phyloP scores from a whole-genome alignment of 2,797 vertebrate species.

The Siniperca undulata region DNA sequence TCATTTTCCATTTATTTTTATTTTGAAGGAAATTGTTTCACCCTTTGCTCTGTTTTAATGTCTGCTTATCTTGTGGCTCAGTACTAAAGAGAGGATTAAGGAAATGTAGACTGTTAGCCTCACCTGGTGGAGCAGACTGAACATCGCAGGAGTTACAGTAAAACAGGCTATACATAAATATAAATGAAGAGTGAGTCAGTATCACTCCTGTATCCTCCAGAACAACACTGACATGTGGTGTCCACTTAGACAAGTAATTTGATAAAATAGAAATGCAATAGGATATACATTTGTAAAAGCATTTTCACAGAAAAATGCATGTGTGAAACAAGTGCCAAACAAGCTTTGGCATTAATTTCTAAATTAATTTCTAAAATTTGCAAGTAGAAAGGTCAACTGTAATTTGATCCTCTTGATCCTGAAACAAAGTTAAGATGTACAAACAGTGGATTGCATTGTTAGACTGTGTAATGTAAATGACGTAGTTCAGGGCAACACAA shows the following conservation, averaged over 20 bases:
- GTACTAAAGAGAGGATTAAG: background rate
- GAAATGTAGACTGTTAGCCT: conserved; percentile 61
- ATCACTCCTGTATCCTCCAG: background rate
- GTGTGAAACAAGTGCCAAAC: background rate
- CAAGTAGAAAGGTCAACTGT: conserved; percentile 53
- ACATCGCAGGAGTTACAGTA: conserved; percentile 55
- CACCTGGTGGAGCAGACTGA: conserved; percentile 72
- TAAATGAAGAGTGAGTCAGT: background rate
- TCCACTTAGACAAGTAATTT: background rate
- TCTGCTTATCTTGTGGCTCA: background rate
- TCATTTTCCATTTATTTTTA: background rate
- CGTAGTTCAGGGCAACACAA: background rate
- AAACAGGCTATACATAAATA: background rate
- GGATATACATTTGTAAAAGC: background rate
- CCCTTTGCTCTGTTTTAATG: background rate
- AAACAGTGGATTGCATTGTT: conserved; percentile 39
- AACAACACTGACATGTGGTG: background rate
- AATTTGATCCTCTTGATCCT: conserved; percentile 36
- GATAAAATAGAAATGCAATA: background rate
- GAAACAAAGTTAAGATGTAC: conserved; percentile 25
- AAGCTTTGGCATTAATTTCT: conserved; percentile 6
- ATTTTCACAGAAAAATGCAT: background rate
- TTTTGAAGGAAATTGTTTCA: background rate
- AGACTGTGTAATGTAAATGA: background rate
- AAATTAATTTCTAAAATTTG: conserved; percentile 11